Conservation (phyloP, 2,113 vertebrate species). For the Sylvia atricapilla region DNA sequence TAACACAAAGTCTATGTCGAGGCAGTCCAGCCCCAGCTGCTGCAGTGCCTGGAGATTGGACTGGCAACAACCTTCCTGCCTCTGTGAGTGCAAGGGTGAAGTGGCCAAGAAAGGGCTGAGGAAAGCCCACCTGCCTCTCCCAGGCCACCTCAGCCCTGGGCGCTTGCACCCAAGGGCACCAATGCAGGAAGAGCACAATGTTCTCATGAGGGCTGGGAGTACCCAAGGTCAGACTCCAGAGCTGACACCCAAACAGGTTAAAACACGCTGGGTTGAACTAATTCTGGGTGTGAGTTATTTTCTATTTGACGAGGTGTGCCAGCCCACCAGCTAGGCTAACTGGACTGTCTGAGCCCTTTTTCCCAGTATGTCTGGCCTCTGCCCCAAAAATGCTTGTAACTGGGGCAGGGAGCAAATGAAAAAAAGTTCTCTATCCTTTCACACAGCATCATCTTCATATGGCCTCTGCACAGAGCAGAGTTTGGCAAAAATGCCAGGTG, state of each 20-base stretch:
- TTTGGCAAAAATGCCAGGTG: neutral
- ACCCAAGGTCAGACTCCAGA: neutral
- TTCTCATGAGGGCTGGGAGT: neutral
- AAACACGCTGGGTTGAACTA: neutral
- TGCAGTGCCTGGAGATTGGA: neutral
- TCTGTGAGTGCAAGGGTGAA: neutral
- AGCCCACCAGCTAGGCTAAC: neutral
- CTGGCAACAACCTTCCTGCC: neutral
- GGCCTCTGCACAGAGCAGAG: neutral
- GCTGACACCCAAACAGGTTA: neutral
- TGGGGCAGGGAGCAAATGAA: neutral
- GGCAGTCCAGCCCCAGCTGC: neutral
- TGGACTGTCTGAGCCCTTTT: neutral
- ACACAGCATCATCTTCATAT: neutral
- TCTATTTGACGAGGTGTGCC: neutral
- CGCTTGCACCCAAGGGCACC: accelerated
- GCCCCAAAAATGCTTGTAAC: neutral
- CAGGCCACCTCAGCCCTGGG: neutral
- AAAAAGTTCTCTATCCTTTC: neutral
- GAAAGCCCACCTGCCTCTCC: neutral
- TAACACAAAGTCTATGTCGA: neutral
- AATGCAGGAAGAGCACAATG: neutral
- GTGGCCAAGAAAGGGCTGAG: neutral
- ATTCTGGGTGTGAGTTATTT: neutral
- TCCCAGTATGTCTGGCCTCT: neutral